Conservation (phyloP, 1,140 invertebrate species). For the Pemphigus obesinymphae region DNA sequence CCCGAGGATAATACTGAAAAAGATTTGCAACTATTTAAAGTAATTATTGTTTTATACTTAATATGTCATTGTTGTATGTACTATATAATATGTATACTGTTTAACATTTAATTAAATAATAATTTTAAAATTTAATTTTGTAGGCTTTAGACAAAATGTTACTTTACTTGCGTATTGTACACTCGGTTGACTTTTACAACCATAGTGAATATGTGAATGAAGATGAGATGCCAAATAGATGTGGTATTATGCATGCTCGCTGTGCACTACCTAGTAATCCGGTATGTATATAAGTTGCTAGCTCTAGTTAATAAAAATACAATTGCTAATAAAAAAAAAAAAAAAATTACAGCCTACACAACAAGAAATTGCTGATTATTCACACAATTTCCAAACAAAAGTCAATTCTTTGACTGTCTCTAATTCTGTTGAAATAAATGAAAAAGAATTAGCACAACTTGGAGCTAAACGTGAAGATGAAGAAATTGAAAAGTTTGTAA, state of each 20-base stretch:
- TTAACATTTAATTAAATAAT: neutral
- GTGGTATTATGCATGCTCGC: conserved; percentile 95
- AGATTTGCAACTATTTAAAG: conserved; percentile 63
- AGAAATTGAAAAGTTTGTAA: conserved; percentile 92
- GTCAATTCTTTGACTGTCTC: conserved; percentile 80
- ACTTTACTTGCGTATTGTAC: conserved; percentile 91
- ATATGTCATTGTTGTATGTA: too few relatives aligned
- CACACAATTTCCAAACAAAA: conserved; percentile 76
- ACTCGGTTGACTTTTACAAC: conserved; percentile 99
- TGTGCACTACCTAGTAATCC: conserved; percentile 77
- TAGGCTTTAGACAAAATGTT: conserved; percentile 77
- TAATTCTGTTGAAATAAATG: conserved; percentile 58
- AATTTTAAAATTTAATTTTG: neutral
- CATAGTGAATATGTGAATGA: conserved; percentile 98
- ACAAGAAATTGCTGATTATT: conserved; percentile 71
- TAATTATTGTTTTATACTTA: conserved; percentile 50
- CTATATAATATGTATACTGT: too few relatives aligned
- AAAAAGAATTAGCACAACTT: conserved; percentile 78
- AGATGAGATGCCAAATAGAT: conserved; percentile 99
- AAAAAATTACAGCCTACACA: conserved; percentile 54
- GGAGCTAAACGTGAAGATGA: conserved; percentile 81
- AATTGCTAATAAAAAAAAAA: neutral
- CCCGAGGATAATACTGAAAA: conserved; percentile 62
- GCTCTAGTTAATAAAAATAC: neutral
- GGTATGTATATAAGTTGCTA: conserved; percentile 52